Evolutionary conservation across 2,113 vertebrate species (phyloP).

Genomic region (Rafetus swinhoei): DNA sequence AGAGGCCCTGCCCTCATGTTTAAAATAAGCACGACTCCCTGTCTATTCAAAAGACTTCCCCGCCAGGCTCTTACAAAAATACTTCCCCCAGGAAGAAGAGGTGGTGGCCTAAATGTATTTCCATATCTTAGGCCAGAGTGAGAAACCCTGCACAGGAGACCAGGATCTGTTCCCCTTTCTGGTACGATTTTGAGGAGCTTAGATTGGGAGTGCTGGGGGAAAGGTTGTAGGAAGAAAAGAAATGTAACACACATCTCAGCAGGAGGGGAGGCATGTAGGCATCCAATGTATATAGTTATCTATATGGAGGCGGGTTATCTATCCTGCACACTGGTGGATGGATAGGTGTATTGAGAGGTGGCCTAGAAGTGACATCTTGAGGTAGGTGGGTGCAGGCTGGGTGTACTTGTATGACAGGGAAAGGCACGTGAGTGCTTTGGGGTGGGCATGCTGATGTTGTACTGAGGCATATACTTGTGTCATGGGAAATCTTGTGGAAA

Average conservation of each 20-base stretch:
- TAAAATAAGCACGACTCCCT: background rate
- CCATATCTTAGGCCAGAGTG: background rate
- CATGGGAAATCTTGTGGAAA: fast-evolving
- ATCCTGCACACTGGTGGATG: background rate
- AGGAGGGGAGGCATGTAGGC: background rate
- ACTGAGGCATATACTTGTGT: background rate
- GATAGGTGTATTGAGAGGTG: background rate
- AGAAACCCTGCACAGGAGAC: background rate
- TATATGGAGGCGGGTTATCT: background rate
- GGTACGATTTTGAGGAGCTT: background rate
- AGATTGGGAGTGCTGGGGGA: background rate
- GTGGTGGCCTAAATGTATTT: background rate
- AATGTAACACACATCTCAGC: background rate
- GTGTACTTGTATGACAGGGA: background rate
- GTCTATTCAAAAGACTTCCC: background rate
- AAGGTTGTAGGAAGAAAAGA: background rate
- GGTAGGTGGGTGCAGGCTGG: background rate
- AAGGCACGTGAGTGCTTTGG: fast-evolving
- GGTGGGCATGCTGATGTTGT: background rate
- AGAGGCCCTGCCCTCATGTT: background rate
- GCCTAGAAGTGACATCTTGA: fast-evolving
- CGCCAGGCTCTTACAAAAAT: background rate
- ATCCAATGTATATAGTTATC: background rate
- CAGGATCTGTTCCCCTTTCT: background rate
- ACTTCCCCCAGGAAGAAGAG: background rate